Evolutionary conservation across 2,113 vertebrate genomes (phyloP), one percentile per base, ranked within the genome.

Genomic region (Myotis lucifugus): DNA sequence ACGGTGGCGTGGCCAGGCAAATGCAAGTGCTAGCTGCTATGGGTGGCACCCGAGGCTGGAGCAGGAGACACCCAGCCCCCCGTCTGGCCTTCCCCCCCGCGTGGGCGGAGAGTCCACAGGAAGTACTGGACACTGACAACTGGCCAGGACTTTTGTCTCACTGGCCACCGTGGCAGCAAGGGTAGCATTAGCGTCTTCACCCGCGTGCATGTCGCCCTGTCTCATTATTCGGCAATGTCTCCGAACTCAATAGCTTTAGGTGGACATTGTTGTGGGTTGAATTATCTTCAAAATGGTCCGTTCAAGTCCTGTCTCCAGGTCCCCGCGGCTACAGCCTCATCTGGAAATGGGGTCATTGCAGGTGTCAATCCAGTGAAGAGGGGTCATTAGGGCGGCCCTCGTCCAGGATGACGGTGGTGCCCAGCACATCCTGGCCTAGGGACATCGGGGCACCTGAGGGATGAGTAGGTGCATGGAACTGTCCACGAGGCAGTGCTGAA

Each of bases 341-440:
- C 12, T 52, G 32, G 64, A 52, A 37, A 37, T 4, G 40, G 34
- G 37, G 6, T 23, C 11, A 23, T 73, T 66, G 50, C 10, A 18
- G 54, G 32, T 2, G 10, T 25, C 15, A 40, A 4, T 2, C 9
- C 37, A 27, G 6, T 13, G 21, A 18, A 9, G 40, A 15, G 2
- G 66, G 46, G 23, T 74, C 18, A 1, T 13, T 6, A 48, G 34
- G 74, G 73, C 0, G 42, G 15, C 0, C 74, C 50, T 21, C 4
- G 6, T 46, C 19, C 14, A 12, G 5, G 1, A 0, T 0, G 59
- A 19, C 17, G 3, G 46, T 8, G 34, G 50, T 8, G 2, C 34
- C 29, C 37, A 56, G 78, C 56, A 23, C 25, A 21, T 23, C 59
- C 15, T 42, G 32, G 42, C 12, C 5, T 42, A 59, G 78, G 52